These are phyloP conservation scores for Brachionus rubens DNA, from an alignment of 1,140 invertebrate genomes.

Conservation along the genomic window DNA sequence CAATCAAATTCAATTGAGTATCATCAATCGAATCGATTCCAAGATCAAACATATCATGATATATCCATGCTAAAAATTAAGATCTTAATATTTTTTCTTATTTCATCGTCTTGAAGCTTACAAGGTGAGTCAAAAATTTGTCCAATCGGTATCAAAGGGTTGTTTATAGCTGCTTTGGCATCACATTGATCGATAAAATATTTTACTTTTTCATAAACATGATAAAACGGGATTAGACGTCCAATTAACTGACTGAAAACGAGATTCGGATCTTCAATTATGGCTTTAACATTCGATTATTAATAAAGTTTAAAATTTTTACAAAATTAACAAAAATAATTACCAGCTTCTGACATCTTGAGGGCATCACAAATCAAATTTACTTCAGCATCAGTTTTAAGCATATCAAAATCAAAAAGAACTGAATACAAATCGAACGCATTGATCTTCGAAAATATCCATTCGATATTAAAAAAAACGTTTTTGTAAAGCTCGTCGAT, in stretches of 20 bases:
- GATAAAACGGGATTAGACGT: slow-evolving; percentile 55
- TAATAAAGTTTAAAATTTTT: no score
- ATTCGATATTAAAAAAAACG: slow-evolving; percentile 40
- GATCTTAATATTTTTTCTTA: neutral
- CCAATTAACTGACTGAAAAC: slow-evolving; percentile 53
- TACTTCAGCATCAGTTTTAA: neutral
- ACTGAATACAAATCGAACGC: slow-evolving; percentile 29
- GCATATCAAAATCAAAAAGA: slow-evolving; percentile 31
- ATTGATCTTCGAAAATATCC: slow-evolving; percentile 32
- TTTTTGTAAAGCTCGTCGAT: slow-evolving; percentile 9
- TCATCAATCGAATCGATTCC: neutral
- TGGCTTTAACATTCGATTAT: no score
- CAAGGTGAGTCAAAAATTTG: slow-evolving; percentile 14
- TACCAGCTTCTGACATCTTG: slow-evolving; percentile 32
- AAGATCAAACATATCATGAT: neutral
- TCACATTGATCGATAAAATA: slow-evolving; percentile 55
- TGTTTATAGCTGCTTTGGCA: neutral
- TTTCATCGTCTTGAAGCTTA: neutral
- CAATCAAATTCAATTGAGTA: neutral
- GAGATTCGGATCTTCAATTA: slow-evolving; percentile 8
- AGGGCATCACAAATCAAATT: slow-evolving; percentile 7
- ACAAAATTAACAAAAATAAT: neutral
- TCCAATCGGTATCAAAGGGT: neutral
- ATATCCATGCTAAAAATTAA: neutral
- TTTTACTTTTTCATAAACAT: slow-evolving; percentile 53